Evolutionary conservation across 2,888 invertebrate species (phyloP).

Genomic region (Oegoconia quadripuncta): DNA sequence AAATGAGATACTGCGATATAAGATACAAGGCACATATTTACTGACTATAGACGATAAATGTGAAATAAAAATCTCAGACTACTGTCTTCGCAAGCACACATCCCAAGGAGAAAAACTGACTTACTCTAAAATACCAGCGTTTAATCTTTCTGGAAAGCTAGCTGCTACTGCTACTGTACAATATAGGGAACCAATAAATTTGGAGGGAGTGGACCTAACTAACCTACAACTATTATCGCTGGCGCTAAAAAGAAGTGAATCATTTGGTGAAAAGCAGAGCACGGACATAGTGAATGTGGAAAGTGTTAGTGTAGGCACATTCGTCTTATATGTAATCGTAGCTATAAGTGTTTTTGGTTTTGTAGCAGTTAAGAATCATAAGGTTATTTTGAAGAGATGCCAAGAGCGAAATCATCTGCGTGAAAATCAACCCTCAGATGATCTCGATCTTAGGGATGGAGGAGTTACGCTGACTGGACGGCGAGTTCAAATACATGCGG

Average conservation of each 20-base stretch:
- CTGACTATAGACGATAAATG: constrained; percentile 1
- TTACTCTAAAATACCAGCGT: neutral
- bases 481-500: too few relatives aligned
- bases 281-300: neutral
- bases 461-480: neutral
- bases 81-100: constrained; percentile 1
- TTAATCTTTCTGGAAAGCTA: neutral
- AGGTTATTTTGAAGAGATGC: neutral
- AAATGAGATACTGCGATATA: neutral
- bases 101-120: neutral
- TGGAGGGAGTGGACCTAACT: neutral
- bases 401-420: neutral
- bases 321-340: neutral
- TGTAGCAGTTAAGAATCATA: neutral
- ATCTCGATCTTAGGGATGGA: constrained; percentile 3
- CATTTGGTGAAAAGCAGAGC: neutral
- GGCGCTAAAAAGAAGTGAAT: neutral
- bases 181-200: neutral
- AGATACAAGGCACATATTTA: neutral
- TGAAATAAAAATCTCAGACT: neutral
- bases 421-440: neutral
- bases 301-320: neutral
- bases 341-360: neutral
- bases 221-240: neutral
- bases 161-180: neutral